phyloP scores from a whole-genome alignment of 2,888 invertebrate genomes.

The Leptarthrus brevirostris region DNA sequence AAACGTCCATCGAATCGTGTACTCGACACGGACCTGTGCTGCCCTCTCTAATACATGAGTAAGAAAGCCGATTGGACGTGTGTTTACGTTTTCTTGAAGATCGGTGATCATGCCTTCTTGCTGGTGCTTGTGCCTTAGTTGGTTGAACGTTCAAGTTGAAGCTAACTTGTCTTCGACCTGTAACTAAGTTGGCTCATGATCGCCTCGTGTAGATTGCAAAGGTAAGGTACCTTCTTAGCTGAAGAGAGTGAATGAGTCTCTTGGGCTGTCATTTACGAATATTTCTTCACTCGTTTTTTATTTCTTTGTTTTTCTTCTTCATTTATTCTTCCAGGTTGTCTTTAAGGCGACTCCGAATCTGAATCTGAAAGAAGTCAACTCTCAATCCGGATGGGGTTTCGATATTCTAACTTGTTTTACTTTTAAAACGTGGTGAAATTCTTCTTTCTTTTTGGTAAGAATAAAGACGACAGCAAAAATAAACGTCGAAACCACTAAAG shows the following conservation, averaged over 20 bases:
- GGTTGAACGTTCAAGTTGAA: constrained; percentile 7
- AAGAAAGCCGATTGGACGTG: constrained; percentile 19
- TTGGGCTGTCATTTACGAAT: constrained; percentile 33
- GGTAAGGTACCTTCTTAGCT: background rate
- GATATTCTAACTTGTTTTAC: constrained; percentile 42
- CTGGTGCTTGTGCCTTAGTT: constrained; percentile 14
- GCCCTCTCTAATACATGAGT: constrained; percentile 55
- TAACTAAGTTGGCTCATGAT: constrained; percentile 43
- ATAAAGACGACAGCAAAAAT: constrained; percentile 4
- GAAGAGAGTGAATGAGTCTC: constrained; percentile 43
- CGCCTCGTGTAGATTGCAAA: constrained; percentile 32
- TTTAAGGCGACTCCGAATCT: constrained; percentile 8
- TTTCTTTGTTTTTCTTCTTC: constrained; percentile 12
- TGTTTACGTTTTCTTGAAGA: constrained; percentile 35
- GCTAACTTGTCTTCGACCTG: constrained; percentile 32
- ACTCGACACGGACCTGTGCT: constrained; percentile 67
- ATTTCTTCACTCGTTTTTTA: background rate
- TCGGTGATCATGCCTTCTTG: constrained; percentile 22
- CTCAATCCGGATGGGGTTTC: constrained; percentile 41
- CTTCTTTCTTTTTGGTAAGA: background rate
- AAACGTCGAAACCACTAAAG: constrained; percentile 27
- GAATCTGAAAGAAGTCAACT: constrained; percentile 37
- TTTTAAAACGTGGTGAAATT: constrained; percentile 37
- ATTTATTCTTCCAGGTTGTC: constrained; percentile 18
- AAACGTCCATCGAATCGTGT: constrained; percentile 66